A percentile compares a stretch with the other conserved stretches of the same genome.
Conservation (phyloP, 2,797 vertebrate species). For the Xenopus petersii region DNA sequence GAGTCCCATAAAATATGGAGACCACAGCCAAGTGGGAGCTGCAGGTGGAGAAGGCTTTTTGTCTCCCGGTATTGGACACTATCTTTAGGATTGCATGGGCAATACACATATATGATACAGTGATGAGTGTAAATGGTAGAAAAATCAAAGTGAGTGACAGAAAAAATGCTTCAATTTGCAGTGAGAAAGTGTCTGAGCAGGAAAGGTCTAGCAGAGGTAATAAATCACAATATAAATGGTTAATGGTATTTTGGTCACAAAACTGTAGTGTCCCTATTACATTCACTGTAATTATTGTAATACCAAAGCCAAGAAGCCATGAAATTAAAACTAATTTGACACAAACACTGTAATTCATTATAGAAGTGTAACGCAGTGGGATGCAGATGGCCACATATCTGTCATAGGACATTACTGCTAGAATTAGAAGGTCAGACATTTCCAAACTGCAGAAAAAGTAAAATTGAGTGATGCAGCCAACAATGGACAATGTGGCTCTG, state of each 20-base stretch:
- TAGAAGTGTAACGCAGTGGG: constrained; percentile 39
- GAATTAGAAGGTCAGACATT: constrained; percentile 52
- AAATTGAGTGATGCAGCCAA: constrained; percentile 50
- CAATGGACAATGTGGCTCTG: constrained; percentile 39
- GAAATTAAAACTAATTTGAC: constrained; percentile 49
- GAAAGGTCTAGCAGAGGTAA: background rate
- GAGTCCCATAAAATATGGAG: background rate
- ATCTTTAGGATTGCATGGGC: background rate
- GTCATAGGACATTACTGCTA: constrained; percentile 53
- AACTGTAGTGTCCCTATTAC: constrained; percentile 4
- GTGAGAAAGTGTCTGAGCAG: background rate
- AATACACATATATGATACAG: background rate
- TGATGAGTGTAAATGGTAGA: background rate
- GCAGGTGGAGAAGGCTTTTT: constrained; percentile 12
- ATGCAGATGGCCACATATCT: constrained; percentile 51
- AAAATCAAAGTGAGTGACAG: constrained; percentile 27
- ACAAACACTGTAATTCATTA: constrained; percentile 49
- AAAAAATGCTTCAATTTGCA: constrained; percentile 11
- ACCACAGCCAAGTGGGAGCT: background rate
- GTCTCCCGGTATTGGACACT: background rate
- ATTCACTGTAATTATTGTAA: constrained; percentile 17
- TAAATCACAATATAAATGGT: constrained; percentile 33
- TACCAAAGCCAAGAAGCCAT: constrained; percentile 44
- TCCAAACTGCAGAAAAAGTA: constrained; percentile 51
- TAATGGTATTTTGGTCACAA: constrained; percentile 4